These are phyloP conservation scores for Redunca redunca DNA, from an alignment of 2,113 vertebrate species.

Conservation along the genomic window DNA sequence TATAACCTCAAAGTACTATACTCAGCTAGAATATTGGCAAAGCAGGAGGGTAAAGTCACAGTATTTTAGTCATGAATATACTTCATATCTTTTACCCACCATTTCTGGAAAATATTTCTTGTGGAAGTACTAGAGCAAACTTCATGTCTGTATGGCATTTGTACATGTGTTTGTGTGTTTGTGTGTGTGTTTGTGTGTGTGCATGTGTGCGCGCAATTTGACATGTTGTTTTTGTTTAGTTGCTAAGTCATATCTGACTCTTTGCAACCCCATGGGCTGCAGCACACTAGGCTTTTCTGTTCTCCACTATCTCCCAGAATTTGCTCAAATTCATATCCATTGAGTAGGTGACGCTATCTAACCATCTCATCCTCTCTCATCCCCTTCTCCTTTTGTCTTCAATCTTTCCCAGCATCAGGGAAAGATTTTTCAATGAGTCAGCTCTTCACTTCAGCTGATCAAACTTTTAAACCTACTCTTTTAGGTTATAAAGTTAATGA, in stretches of 20 bases:
- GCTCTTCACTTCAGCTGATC: not conserved
- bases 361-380: not conserved
- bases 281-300: not conserved
- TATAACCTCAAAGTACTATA: not conserved
- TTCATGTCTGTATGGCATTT: not conserved
- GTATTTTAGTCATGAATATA: not conserved
- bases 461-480: not conserved
- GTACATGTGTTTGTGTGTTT: not conserved
- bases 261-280: not conserved
- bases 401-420: not conserved
- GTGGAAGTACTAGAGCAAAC: not conserved
- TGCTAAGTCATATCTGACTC: not conserved
- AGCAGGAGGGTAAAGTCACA: not conserved
- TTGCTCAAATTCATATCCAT: not conserved
- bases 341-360: not conserved
- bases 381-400: not conserved
- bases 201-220: not conserved
- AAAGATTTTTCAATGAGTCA: not conserved
- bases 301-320: not conserved
- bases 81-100: not conserved
- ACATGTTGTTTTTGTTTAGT: not conserved
- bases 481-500: not conserved
- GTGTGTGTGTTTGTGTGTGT: not conserved
- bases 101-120: not conserved
- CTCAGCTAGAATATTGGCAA: not conserved